Base-by-base conservation (phyloP, 2,113 vertebrate species). In the Hypomesus transpacificus region DNA sequence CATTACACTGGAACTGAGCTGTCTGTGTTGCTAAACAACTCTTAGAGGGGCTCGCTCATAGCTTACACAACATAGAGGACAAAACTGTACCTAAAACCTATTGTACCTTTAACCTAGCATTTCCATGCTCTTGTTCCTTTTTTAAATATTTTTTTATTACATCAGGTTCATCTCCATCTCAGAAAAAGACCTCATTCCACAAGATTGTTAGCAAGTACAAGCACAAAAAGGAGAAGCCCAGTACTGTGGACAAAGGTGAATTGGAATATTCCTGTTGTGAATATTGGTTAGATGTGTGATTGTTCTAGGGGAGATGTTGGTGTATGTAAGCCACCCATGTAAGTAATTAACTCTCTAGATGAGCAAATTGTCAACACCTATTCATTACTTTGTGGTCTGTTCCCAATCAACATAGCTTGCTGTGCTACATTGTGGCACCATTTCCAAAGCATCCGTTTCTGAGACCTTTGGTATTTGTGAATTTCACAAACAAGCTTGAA, bases 201-300 rank as follows among this genome's bases (percentile, higher is more conserved):
- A 96, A 95, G 95, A 96, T 96, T 94, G 92, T 96, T 93, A 96
- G 90, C 93, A 98, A 94, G 94, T 95, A 92, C 93, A 96, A 96
- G 91, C 92, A 93, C 88, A 95, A 92, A 94, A 96, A 94, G 93
- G 92, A 95, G 89, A 97, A 94, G 90, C 87, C 90, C 91, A 93
- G 90, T 93, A 93, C 89, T 90, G 90, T 86, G 80, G 94, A 95
- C 80, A 93, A 94, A 95, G 95, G 95, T 96, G 89, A 91, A 77
- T 59, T 77, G 73, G 71, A 83, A 21, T 68, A 61, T 75, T 76
- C 56, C 73, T 72, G 31, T 82, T 73, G 39, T 74, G 52, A 62
- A 46, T 26, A 22, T 26, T 6, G 78, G 62, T 74, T 20, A 28
- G 63, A 60, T 21, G 22, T 63, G 28, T 63, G 28, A 63, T 31